These are phyloP conservation scores for Nephrotoma appendiculata DNA, from an alignment of 2,888 invertebrate genomes.

Conservation along the genomic window DNA sequence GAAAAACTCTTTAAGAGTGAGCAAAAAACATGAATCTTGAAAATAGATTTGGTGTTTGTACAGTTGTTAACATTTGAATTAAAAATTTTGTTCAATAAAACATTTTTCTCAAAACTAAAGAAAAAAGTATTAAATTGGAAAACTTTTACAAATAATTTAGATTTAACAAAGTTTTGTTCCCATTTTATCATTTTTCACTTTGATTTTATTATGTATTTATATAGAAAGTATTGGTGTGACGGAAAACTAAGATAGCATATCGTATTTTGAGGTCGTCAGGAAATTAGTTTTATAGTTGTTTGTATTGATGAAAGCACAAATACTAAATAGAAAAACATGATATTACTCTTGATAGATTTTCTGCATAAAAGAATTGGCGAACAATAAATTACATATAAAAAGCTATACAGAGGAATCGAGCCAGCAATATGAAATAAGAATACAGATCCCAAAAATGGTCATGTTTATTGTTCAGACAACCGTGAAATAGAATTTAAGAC, in stretches of 20 bases:
- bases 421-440: neutral
- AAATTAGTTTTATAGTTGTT: neutral
- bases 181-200: neutral
- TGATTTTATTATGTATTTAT: neutral
- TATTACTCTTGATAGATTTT: neutral
- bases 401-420: neutral
- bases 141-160: neutral
- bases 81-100: neutral
- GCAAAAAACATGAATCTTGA: neutral
- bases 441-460: neutral
- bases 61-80: neutral
- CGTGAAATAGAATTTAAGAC: conserved; percentile 4
- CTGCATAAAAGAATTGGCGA: neutral
- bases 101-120: neutral
- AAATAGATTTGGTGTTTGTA: neutral
- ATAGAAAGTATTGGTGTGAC: neutral
- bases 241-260: neutral
- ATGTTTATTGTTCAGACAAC: neutral
- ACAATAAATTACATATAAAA: neutral
- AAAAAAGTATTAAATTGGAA: neutral
- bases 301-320: neutral
- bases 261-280: neutral
- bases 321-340: neutral
- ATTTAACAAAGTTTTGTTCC: neutral
- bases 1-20: neutral